Evolutionary conservation across 2,888 invertebrate species (phyloP).

Genomic region (Caenorhabditis panamensis): DNA sequence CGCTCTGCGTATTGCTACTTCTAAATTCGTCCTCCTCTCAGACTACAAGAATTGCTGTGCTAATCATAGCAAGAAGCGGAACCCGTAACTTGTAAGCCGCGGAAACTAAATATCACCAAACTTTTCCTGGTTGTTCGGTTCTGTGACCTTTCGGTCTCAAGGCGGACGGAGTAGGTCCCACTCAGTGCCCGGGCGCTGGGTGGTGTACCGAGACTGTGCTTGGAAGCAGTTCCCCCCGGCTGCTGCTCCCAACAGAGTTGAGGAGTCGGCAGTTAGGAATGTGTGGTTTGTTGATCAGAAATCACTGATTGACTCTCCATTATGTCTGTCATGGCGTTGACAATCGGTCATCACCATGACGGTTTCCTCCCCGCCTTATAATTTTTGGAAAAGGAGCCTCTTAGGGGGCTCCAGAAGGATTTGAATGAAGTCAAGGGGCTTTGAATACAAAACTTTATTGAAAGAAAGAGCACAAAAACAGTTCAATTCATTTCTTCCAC

Average conservation of each 20-base stretch:
- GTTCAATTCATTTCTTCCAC: background rate
- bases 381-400: background rate
- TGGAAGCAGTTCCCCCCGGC: background rate
- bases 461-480: background rate
- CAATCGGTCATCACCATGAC: no score
- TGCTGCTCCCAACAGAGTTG: no score
- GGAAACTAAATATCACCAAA: background rate
- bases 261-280: no score
- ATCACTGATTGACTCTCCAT: no score
- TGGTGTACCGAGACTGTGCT: background rate
- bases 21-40: background rate
- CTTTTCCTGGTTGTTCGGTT: background rate
- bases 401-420: background rate
- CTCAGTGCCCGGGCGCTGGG: background rate
- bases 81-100: constrained; percentile 6
- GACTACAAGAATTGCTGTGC: background rate
- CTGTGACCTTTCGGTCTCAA: background rate
- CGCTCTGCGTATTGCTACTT: no score
- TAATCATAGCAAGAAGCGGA: constrained; percentile 2
- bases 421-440: background rate
- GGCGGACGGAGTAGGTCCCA: background rate
- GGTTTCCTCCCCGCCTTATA: background rate
- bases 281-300: no score
- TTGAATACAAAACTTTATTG: background rate
- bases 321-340: no score